A percentile compares a stretch with the other conserved stretches of the same genome.
phyloP scores from a whole-genome alignment of 2,113 vertebrate genomes.

The western clawed frog (Xenopus tropicalis) region DNA sequence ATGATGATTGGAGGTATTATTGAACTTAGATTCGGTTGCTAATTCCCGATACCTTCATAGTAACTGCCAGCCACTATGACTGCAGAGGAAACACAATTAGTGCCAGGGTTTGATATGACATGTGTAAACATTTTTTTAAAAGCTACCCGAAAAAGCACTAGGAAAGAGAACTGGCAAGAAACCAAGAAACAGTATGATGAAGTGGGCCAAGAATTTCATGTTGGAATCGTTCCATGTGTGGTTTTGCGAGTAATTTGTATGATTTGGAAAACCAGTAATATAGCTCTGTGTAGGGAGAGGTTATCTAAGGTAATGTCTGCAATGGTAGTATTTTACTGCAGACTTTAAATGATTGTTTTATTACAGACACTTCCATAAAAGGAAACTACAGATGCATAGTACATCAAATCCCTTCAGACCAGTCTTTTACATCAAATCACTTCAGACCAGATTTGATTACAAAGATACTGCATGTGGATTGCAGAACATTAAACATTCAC shows the following conservation, averaged over 20 bases:
- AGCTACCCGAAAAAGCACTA: conserved; percentile 52
- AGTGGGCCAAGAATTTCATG: conserved; percentile 63
- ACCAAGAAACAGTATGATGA: conserved; percentile 51
- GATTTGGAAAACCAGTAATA: conserved; percentile 67
- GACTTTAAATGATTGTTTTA: conserved; percentile 34
- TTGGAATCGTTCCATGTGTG: conserved; percentile 63
- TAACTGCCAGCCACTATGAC: conserved; percentile 44
- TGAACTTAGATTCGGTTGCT: conserved; percentile 41
- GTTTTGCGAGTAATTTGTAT: conserved; percentile 71
- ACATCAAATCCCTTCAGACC: conserved; percentile 16
- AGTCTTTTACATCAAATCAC: too few species aligned
- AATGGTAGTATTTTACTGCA: conserved; percentile 51
- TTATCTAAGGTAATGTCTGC: conserved; percentile 67
- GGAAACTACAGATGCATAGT: conserved; percentile 24
- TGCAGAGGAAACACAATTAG: conserved; percentile 42
- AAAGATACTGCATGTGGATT: neutral
- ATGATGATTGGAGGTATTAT: conserved; percentile 18
- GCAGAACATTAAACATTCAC: neutral
- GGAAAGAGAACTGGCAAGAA: conserved; percentile 58
- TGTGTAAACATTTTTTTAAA: conserved; percentile 56
- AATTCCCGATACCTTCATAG: conserved; percentile 42
- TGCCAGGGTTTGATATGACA: conserved; percentile 49
- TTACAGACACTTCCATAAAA: conserved; percentile 30
- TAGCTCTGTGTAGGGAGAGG: conserved; percentile 61
- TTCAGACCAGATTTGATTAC: conserved; percentile 3